phyloP scores from a whole-genome alignment of 2,888 invertebrate species.

The Steinernema scapterisci region DNA sequence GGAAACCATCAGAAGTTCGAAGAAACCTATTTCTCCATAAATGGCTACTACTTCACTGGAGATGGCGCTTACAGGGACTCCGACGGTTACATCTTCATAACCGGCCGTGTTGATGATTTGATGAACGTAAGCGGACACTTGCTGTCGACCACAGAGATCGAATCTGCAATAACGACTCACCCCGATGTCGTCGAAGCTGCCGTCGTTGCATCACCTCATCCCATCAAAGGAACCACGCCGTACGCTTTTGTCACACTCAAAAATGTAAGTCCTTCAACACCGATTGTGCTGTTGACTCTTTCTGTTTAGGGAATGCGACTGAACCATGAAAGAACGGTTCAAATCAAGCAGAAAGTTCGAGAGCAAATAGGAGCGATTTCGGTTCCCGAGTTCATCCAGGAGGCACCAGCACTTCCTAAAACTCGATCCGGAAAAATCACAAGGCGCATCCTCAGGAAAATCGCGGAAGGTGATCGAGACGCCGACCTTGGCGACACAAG shows the following conservation, averaged over 20 bases:
- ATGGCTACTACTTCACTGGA: conserved; percentile 93
- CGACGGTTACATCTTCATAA: conserved; percentile 79
- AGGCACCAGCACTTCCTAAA: conserved; percentile 83
- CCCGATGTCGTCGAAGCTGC: conserved; percentile 83
- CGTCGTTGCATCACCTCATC: conserved; percentile 88
- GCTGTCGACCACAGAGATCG: conserved; percentile 89
- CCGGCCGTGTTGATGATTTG: conserved; percentile 84
- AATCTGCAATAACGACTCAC: conserved; percentile 70
- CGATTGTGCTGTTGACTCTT: not conserved
- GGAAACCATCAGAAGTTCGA: conserved; percentile 85
- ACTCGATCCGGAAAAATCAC: conserved; percentile 87
- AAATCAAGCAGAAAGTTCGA: conserved; percentile 73
- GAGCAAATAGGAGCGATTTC: conserved; percentile 90
- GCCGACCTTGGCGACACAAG: conserved; percentile 85
- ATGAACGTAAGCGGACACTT: conserved; percentile 94
- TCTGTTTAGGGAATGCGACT: not conserved
- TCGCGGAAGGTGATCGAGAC: conserved; percentile 81
- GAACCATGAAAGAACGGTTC: not conserved
- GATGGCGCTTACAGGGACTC: conserved; percentile 77
- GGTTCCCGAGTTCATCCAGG: conserved; percentile 86
- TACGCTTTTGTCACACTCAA: conserved; percentile 91
- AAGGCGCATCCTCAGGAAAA: conserved; percentile 87
- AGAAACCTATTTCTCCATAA: conserved; percentile 89
- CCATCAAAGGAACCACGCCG: conserved; percentile 90
- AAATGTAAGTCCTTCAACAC: conserved; percentile 70